A percentile compares a stretch with the other conserved stretches of the same genome.
phyloP scores from a whole-genome alignment of 2,797 vertebrate genomes.

The Macroramphosus scolopax region DNA sequence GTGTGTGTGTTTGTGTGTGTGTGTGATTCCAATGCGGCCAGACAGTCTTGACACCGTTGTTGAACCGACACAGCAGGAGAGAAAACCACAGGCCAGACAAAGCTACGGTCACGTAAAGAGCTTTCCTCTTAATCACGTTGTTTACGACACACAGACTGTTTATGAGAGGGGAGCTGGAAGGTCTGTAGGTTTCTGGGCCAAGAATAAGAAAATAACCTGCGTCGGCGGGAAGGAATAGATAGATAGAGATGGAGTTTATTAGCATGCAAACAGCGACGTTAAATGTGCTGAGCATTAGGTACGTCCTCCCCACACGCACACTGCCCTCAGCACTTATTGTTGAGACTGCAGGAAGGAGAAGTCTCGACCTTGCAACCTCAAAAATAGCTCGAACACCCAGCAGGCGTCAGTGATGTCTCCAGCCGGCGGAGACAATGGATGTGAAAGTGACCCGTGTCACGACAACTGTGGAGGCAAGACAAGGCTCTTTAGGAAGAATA shows the following conservation, averaged over 20 bases:
- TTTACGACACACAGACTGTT: conserved; percentile 37
- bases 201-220: no score
- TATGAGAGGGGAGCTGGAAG: no score
- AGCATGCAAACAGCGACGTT: no score
- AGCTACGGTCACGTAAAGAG: conserved; percentile 26
- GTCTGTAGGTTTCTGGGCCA: no score
- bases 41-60: conserved; percentile 23
- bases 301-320: conserved; percentile 27
- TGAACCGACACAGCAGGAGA: conserved; percentile 42
- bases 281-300: conserved; percentile 41
- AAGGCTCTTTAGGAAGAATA: no score
- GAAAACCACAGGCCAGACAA: conserved; percentile 25
- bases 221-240: no score
- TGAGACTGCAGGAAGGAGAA: conserved; percentile 37
- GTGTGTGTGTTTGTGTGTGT: conserved; percentile 11
- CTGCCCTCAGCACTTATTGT: conserved; percentile 33
- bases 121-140: conserved; percentile 48
- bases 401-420: neutral
- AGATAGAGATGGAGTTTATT: no score
- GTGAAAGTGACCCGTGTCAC: neutral
- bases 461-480: no score
- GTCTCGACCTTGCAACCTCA: conserved; percentile 27
- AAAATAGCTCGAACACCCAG: conserved; percentile 29
- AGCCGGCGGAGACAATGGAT: neutral
- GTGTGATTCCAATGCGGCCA: neutral